These are phyloP conservation scores for Lateolabrax maculatus DNA, from an alignment of 2,797 vertebrate genomes.

Conservation along the genomic window DNA sequence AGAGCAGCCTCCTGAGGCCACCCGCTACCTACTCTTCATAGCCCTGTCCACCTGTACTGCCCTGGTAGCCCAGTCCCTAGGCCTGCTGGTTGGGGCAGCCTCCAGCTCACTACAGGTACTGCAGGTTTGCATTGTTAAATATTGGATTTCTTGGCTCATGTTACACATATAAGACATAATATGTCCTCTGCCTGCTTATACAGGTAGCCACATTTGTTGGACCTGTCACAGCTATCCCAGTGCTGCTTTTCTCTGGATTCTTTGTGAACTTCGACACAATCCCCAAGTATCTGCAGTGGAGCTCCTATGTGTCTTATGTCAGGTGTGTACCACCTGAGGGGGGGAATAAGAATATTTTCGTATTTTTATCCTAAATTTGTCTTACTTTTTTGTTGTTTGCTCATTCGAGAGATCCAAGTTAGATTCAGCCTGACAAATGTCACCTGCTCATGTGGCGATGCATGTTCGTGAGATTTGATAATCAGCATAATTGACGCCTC, in stretches of 20 bases:
- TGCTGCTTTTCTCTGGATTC: constrained; percentile 97
- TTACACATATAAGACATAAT: neutral
- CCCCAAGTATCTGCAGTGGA: constrained; percentile 98
- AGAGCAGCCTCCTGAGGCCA: constrained; percentile 93
- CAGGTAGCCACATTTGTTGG: constrained; percentile 97
- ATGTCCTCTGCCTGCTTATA: neutral
- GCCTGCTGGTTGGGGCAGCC: constrained; percentile 96
- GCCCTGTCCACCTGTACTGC: constrained; percentile 92
- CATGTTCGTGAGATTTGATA: neutral
- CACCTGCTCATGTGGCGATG: neutral
- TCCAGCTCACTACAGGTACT: constrained; percentile 94
- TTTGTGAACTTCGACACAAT: constrained; percentile 99
- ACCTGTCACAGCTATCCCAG: constrained; percentile 94
- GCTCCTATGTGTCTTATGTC: constrained; percentile 96
- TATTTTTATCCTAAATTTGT: no score
- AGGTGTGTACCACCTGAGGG: constrained; percentile 89
- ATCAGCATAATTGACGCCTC: neutral
- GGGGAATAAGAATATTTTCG: no score
- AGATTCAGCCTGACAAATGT: neutral
- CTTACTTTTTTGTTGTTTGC: neutral
- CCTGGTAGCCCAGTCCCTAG: constrained; percentile 96
- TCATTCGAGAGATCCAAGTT: neutral
- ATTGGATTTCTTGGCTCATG: neutral
- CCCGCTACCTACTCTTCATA: constrained; percentile 94
- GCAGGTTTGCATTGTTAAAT: neutral